Percentiles rank a stretch among this genome's conserved stretches.
Conservation (phyloP, 2,113 vertebrate species). For the Guaruba guarouba region DNA sequence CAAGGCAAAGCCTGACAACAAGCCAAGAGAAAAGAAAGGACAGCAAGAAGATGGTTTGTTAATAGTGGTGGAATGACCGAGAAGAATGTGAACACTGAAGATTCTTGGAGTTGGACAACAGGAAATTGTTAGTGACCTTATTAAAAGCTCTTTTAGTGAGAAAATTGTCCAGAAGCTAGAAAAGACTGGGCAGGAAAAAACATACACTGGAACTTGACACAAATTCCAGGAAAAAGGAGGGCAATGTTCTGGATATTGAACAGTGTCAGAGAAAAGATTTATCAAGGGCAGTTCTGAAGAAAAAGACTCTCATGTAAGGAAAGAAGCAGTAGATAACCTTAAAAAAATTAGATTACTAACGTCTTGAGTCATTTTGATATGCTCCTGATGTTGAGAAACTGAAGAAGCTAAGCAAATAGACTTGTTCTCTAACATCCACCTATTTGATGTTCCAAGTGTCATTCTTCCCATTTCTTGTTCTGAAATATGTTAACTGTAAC, state of each 20-base stretch:
- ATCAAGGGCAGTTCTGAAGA: background rate
- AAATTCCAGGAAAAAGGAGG: conserved; percentile 27
- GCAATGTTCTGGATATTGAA: background rate
- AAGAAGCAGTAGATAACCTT: background rate
- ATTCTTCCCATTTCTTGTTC: background rate
- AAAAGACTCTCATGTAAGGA: background rate
- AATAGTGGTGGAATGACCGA: conserved; percentile 22
- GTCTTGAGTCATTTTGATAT: background rate
- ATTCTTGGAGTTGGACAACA: background rate
- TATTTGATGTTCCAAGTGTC: background rate
- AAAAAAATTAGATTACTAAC: background rate
- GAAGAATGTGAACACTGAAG: conserved; percentile 26
- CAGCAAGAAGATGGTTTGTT: background rate
- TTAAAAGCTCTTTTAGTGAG: conserved; percentile 12
- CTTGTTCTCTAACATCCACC: background rate
- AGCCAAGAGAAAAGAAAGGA: background rate
- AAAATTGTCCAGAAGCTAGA: conserved; percentile 20
- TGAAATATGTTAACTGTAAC: background rate
- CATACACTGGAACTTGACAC: background rate
- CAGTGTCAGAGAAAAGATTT: background rate
- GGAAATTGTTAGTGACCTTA: conserved; percentile 40
- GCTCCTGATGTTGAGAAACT: background rate
- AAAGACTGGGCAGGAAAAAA: background rate
- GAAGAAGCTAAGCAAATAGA: conserved; percentile 4
- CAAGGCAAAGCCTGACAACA: background rate